Evolutionary conservation across 2,113 vertebrate genomes (phyloP).

Genomic region (Cepphus grylle): DNA sequence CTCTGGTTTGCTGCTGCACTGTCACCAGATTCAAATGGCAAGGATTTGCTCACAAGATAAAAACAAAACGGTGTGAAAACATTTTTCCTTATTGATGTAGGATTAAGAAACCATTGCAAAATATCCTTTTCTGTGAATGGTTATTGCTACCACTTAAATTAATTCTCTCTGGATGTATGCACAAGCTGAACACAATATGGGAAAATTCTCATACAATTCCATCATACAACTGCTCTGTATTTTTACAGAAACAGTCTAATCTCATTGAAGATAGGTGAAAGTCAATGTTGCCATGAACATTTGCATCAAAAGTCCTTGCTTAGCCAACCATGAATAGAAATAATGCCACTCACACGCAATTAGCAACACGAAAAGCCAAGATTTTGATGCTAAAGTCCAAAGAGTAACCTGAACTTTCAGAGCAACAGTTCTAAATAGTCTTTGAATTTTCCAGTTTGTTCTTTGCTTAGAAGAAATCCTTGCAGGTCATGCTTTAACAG

Average conservation of each 20-base stretch:
- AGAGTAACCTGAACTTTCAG: not conserved
- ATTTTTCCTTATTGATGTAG: not conserved
- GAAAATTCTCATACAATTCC: not conserved
- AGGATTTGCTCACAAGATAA: not conserved
- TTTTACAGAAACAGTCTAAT: not conserved
- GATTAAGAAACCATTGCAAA: conserved; percentile 22
- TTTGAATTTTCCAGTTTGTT: not conserved
- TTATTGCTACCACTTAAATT: not conserved
- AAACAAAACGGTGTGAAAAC: not conserved
- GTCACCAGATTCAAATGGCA: not conserved
- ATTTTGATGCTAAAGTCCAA: not conserved
- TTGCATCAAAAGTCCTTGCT: not conserved
- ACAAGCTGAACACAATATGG: not conserved
- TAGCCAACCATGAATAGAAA: not conserved
- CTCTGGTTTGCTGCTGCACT: not conserved
- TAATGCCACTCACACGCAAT: not conserved
- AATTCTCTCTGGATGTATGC: not conserved
- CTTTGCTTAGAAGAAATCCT: not conserved
- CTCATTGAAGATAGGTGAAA: not conserved
- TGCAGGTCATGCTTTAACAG: not conserved
- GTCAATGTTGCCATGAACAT: not conserved
- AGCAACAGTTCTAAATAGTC: not conserved
- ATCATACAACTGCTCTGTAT: not conserved
- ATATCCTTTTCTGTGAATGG: not conserved
- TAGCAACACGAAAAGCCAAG: not conserved